A percentile compares a stretch with the other conserved stretches of the same genome.
Conservation (phyloP, 2,888 invertebrate genomes). For the Hemicrepidius hirtus region DNA sequence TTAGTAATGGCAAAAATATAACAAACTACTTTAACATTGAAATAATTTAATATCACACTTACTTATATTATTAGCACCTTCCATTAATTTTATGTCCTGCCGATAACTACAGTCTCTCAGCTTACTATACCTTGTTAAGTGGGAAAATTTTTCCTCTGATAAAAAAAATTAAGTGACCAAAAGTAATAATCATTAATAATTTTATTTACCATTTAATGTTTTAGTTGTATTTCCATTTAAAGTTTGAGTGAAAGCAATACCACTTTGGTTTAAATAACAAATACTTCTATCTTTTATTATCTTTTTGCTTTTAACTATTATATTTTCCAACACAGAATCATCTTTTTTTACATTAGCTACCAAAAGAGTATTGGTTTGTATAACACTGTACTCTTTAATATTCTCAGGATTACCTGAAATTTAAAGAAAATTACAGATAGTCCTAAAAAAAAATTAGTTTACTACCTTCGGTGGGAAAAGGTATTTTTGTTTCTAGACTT, state of each 20-base stretch:
- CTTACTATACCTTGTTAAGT: background rate
- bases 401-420: background rate
- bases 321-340: slow-evolving; percentile 56
- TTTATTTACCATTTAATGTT: background rate
- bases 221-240: background rate
- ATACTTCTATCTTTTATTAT: slow-evolving; percentile 67
- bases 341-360: background rate
- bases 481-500: slow-evolving; percentile 10
- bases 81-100: background rate
- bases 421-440: no score
- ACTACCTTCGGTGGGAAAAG: slow-evolving; percentile 24
- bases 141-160: background rate
- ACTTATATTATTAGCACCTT: background rate
- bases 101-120: slow-evolving; percentile 7
- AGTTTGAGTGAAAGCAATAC: background rate
- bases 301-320: slow-evolving; percentile 63
- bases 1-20: no score
- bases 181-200: background rate
- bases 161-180: background rate
- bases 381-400: background rate
- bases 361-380: background rate
- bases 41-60: no score
- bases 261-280: background rate
- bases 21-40: no score
- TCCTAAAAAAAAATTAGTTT: background rate